Base-by-base conservation (phyloP, 2,888 invertebrate species). In the Halictus quadricinctus region DNA sequence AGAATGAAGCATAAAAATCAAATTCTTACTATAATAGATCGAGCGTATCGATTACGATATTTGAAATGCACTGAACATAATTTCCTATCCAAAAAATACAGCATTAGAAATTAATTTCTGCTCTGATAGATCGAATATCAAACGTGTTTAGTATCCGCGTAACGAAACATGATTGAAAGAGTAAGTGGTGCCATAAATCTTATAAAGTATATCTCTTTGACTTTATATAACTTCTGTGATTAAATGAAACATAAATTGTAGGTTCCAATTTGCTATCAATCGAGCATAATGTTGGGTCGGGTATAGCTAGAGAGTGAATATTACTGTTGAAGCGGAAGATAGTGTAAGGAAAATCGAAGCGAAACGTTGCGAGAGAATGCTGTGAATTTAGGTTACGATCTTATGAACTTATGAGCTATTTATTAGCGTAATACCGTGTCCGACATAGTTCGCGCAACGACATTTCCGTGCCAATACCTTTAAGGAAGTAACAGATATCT, bases 401-500 rank as follows among this genome's bases (percentile, higher is more conserved):
- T 36, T 36, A n/a, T 41, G 43, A 70, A 43, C 43, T 43, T 70
- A 70, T 43, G 43, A 21, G 41, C 41, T 70, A 43, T 41, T 70
- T 41, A 70, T 70, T 70, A 69, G 69, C 69, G 69, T 36, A 69
- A 69, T 69, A 41, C 21, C 64, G 69, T 69, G 69, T 69, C 69
- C 10, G 36, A 69, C 41, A 41, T n/a, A 70, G 70, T 70, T 43
- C 70, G n/a, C 21, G 70, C 43, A 70, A 70, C 70, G 70, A n/a
- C 43, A 70, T 70, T 70, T 70, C 41, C 43, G 41, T 43, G 41
- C 43, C 43, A 70, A 70, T 70, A 70, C 70, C 43, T 43, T 70
- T 70, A 70, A 70, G 70, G 70, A 70, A 70, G 70, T 70, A 70
- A 70, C n/a, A 70, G 70, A 70, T 43, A 70, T 70, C 46, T 29